These are phyloP conservation scores for Plectrocnemia conspersa DNA, from an alignment of 1,140 invertebrate genomes.

Conservation along the genomic window DNA sequence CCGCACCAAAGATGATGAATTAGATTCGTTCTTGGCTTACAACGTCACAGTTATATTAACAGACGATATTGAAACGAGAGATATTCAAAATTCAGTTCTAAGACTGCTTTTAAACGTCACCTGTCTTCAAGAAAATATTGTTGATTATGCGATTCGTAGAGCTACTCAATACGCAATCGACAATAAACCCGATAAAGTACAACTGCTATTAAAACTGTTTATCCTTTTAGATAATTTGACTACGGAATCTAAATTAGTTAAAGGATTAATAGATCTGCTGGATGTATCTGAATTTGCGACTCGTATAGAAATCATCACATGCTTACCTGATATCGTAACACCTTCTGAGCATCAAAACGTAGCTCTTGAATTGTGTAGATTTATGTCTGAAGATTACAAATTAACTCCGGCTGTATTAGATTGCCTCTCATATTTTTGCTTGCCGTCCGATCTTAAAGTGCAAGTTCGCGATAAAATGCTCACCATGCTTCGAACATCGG, in stretches of 20 bases:
- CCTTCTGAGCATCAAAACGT: conserved; percentile 46
- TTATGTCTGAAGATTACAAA: conserved; percentile 43
- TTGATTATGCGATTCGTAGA: conserved; percentile 43
- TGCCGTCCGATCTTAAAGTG: conserved; percentile 44
- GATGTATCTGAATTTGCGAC: conserved; percentile 44
- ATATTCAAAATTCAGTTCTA: conserved; percentile 41
- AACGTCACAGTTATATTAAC: conserved; percentile 41
- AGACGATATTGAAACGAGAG: conserved; percentile 36
- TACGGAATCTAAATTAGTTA: conserved; percentile 40
- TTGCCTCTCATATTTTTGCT: conserved; percentile 45
- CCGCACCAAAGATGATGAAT: conserved; percentile 40
- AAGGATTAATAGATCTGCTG: conserved; percentile 43
- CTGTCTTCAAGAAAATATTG: conserved; percentile 44
- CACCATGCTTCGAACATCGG: conserved; percentile 39
- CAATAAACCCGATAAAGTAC: conserved; percentile 42
- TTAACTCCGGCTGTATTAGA: conserved; percentile 47
- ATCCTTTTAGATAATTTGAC: conserved; percentile 41
- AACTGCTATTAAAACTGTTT: conserved; percentile 46
- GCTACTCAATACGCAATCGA: conserved; percentile 43
- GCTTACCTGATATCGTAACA: conserved; percentile 48
- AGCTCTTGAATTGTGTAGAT: conserved; percentile 44
- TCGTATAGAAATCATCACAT: conserved; percentile 46
- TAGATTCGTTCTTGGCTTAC: conserved; percentile 44
- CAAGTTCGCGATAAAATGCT: conserved; percentile 45
- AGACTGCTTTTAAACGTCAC: conserved; percentile 45